Conservation (phyloP, 2,113 vertebrate species). For the Cyprichromis sp. region DNA sequence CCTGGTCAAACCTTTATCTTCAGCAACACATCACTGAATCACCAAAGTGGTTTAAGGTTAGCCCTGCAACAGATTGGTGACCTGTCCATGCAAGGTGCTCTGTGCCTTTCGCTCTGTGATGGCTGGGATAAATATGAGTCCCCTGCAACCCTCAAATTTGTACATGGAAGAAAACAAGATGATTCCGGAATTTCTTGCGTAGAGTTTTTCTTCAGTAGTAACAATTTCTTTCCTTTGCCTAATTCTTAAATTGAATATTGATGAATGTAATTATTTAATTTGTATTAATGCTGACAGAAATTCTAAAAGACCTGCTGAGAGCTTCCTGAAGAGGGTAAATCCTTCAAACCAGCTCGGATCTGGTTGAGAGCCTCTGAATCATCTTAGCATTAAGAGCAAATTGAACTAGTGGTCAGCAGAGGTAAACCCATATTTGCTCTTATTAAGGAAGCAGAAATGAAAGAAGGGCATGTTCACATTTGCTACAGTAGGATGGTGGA, state of each 20-base stretch:
- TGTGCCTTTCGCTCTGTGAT: rapidly evolving
- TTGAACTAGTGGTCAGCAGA: not conserved
- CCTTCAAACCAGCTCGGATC: not conserved
- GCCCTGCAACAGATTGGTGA: not conserved
- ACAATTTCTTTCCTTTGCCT: rapidly evolving
- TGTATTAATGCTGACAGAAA: not conserved
- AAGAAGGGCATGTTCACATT: not conserved
- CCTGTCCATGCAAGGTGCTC: not conserved
- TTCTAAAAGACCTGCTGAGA: not conserved
- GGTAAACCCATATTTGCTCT: not conserved
- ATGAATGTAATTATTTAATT: not conserved
- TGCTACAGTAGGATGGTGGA: not conserved
- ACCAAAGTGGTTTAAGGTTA: not conserved
- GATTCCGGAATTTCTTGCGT: rapidly evolving
- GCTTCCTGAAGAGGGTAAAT: not conserved
- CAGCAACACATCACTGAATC: not conserved
- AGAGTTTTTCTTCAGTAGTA: not conserved
- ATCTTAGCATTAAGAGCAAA: not conserved
- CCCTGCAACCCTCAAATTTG: not conserved
- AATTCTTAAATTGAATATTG: not conserved
- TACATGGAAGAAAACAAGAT: not conserved
- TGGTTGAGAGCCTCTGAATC: not conserved
- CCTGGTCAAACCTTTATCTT: not conserved
- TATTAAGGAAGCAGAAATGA: not conserved
- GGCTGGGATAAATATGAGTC: not conserved